Conservation (phyloP, 2,113 vertebrate species). For the Leuciscus idus region DNA sequence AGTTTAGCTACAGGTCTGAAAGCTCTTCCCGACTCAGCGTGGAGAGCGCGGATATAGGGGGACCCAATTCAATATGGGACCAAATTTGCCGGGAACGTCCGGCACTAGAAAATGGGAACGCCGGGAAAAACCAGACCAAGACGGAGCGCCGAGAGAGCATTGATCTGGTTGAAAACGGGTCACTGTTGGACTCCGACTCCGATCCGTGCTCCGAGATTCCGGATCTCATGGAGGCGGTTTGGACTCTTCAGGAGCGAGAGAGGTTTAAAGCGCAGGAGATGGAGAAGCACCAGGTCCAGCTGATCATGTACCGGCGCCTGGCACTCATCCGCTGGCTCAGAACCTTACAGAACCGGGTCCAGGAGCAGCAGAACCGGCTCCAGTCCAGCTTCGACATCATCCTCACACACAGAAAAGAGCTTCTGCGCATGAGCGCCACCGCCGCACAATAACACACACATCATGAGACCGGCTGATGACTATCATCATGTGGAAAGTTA, state of each 20-base stretch:
- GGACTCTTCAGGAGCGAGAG: slow-evolving; percentile 88
- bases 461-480: background rate
- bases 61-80: slow-evolving; percentile 59
- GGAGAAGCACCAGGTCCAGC: slow-evolving; percentile 92
- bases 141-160: slow-evolving; percentile 23
- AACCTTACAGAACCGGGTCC: slow-evolving; percentile 84
- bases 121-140: slow-evolving; percentile 9
- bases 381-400: slow-evolving; percentile 96
- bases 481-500: background rate
- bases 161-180: slow-evolving; percentile 38
- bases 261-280: slow-evolving; percentile 94
- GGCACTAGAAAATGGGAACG: slow-evolving; percentile 23
- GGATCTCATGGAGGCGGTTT: slow-evolving; percentile 82
- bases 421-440: slow-evolving; percentile 80
- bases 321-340: slow-evolving; percentile 94
- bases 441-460: slow-evolving; percentile 70
- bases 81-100: slow-evolving; percentile 64
- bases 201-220: slow-evolving; percentile 69
- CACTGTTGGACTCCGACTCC: slow-evolving; percentile 69
- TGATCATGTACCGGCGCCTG: slow-evolving; percentile 96
- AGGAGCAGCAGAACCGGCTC: slow-evolving; percentile 92
- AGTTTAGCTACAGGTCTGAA: slow-evolving; percentile 84
- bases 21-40: slow-evolving; percentile 79
- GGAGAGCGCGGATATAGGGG: slow-evolving; percentile 68
- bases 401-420: slow-evolving; percentile 92